Evolutionary conservation across 2,797 vertebrate genomes (phyloP), one percentile per base, ranked within the genome.

Genomic region (Periophthalmus magnuspinnatus): DNA sequence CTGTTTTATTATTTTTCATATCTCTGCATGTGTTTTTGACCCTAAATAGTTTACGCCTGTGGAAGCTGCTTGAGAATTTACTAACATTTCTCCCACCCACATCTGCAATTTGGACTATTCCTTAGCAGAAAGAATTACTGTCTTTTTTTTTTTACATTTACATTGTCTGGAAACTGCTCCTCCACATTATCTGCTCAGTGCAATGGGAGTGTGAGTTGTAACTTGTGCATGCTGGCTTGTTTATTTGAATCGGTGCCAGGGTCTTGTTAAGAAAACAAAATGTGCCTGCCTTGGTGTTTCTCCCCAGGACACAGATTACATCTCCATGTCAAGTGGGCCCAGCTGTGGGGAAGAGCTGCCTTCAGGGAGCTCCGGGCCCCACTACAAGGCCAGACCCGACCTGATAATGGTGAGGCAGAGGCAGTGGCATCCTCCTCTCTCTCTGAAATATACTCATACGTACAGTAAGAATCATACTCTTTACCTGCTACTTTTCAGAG

Each of bases 241-340:
- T 87, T 81, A 56, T 76, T 79, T 77, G 67, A 82, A 72, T 77
- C 75, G 56, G 65, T 75, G 72, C 69, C 77, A 71, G 75, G 72
- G 72, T 81, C 66, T 73, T 72, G 71, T 73, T 69, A 57, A 38
- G 58, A 67, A 79, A 84, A 81, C 67, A 67, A 73, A 68, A 74
- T 75, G 56, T 79, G 60, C 72, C 73, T 75, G 70, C 74, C 72
- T 41, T 47, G 50, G 55, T 47, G 67, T 77, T 67, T 72, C 72
- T 85, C 75, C 69, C 54, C 6, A 16, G 75, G 71, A 84, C 71
- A 56, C 71, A 83, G 79, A 86, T 85, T 82, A 76, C 71, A 83
- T 90, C 74, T 86, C 81, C 79, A 80, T 87, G 84, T 84, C 74
- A 85, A 86, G 58, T 65, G 81, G 81, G 57, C 62, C 55, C 24